Conservation (phyloP, 2,888 invertebrate species). For the Lissocephala sabroskyi region DNA sequence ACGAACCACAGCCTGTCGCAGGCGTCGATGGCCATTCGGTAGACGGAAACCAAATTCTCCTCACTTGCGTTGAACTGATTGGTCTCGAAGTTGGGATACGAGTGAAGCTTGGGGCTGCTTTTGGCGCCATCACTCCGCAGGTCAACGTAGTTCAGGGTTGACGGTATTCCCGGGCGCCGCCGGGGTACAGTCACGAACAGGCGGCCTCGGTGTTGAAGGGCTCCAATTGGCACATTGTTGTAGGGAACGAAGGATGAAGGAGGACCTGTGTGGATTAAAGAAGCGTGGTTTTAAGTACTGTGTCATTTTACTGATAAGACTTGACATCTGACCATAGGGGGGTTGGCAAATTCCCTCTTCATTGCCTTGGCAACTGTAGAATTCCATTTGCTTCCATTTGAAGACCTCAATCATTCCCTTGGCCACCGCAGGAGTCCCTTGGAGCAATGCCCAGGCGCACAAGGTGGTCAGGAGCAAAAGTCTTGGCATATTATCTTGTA, state of each 20-base stretch:
- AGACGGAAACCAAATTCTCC: constrained; percentile 77
- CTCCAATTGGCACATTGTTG: constrained; percentile 72
- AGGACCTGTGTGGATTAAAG: too few species aligned
- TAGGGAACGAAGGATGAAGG: too few species aligned
- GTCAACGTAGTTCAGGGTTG: constrained; percentile 75
- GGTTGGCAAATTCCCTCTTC: too few species aligned
- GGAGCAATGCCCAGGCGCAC: too few species aligned
- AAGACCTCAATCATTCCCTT: constrained; percentile 68
- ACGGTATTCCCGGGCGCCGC: constrained; percentile 78
- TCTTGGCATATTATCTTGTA: too few species aligned
- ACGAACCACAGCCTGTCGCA: constrained; percentile 86
- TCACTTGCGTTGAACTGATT: constrained; percentile 59
- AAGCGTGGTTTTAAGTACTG: too few species aligned
- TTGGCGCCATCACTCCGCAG: constrained; percentile 63
- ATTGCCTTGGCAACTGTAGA: constrained; percentile 54
- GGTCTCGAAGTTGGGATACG: constrained; percentile 67
- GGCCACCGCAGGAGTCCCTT: too few species aligned
- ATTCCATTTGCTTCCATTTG: constrained; percentile 71
- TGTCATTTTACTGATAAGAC: too few species aligned
- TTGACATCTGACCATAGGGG: too few species aligned
- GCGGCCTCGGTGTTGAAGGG: constrained; percentile 73
- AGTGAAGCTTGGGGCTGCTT: constrained; percentile 61
- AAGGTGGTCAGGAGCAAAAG: too few species aligned
- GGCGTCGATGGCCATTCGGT: constrained; percentile 79
- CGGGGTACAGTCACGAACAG: constrained; percentile 83